Base-by-base conservation (phyloP, 2,888 invertebrate genomes). In the Mystacides longicornis region DNA sequence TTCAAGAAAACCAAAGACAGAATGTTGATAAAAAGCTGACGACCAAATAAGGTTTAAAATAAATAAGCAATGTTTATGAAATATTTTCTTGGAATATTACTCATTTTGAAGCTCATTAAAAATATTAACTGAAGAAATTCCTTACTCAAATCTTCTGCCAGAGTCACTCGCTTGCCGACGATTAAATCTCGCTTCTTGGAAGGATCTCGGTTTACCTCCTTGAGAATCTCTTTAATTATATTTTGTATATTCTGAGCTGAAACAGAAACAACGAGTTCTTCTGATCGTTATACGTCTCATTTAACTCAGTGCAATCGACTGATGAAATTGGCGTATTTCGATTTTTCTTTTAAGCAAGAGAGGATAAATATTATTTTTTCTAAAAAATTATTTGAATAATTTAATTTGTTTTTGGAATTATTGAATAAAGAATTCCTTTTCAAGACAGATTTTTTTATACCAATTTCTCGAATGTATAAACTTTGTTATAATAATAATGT, bases 81-180 rank as follows among this genome's bases (percentile, higher is more conserved):
- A 11, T 11, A 27, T 27, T 27, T 11, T 27, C 11, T 11, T 27
- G 7, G 7, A 7, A 27, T 7, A 27, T 27, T 27, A 27, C 11
- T 27, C 7, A 27, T 11, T 5, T 7, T 27, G 5, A 7, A 7
- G 11, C 5, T 11, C 14, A 18, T 43, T 9, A 14, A 31, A 31
- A 31, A 31, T 31, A 31, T 31, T 31, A 31, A 31, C 7, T 16
- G 4, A 18, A 11, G 7, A 18, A 46, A 46, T 7, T 20, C 4
- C 48, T 48, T 23, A 48, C 48, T 7, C 7, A 48, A n/a, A 7
- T 48, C 48, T 48, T 48, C 48, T 23, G 48, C 48, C 22, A 48
- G 16, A n/a, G 16, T 11, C 5, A 48, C 48, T 22, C 23, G 18
- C n/a, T 16, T 22, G 7, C 48, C 48, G 4, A 23, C 16, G 3